Base-by-base conservation (phyloP, 2,797 vertebrate species). In the Amazona finschi region DNA sequence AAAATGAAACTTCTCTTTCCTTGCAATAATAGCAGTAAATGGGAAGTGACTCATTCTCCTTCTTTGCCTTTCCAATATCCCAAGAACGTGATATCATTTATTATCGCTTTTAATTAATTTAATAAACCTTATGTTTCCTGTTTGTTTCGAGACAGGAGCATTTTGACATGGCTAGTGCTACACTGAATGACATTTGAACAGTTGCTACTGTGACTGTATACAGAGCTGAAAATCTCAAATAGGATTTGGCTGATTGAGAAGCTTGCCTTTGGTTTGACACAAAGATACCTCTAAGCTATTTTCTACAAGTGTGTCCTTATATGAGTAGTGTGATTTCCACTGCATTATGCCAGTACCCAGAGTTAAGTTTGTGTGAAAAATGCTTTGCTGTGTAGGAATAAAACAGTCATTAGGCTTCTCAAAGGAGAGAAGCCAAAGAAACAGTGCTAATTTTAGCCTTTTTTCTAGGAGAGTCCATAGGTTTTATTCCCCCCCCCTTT, bases 281-380 rank as follows among this genome's bases (percentile, higher is more conserved):
- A 80, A 90, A 89, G 46, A 62, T 65, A 65, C 39, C 19, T 61
- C 75, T 80, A 30, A 85, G 66, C 70, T 84, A 7, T 81, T 88
- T 93, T 75, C 44, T 55, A 38, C 64, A 84, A 70, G 46, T 31
- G 36, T 73, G 27, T 33, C 66, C 30, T 69, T 66, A 19, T 20
- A 53, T 2, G 9, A 65, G n/a, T 28, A 43, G 43, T n/a, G 28
- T 4, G 27, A 47, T 89, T 87, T 86, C 31, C 67, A 85, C 52
- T 30, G 78, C 73, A 85, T 74, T 74, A 72, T 46, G 30, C n/a
- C 64, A 85, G 24, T 27, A 52, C 8, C 30, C 41, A 76, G 80
- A 79, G 46, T 50, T 71, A 93, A 91, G 38, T 33, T 55, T 64
- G 19, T 70, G 64, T 78, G 53, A 72, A 81, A 96, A 91, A 58